phyloP scores from a whole-genome alignment of 2,888 invertebrate species.

The Agriopis marginaria region DNA sequence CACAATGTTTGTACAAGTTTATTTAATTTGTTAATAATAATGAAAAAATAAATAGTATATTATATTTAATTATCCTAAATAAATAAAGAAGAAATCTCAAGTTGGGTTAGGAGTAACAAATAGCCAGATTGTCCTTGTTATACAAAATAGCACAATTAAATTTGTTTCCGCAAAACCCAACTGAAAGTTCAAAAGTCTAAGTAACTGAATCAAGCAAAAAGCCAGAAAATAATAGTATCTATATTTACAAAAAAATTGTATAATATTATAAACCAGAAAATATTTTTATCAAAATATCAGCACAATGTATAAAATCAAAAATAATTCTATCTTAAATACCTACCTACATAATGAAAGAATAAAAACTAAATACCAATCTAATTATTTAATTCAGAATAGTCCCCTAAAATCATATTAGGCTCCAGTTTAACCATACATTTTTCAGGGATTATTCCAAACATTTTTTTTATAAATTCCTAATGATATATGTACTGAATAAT shows the following conservation, averaged over 20 bases:
- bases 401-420: conserved; percentile 62
- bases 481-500: conserved; percentile 64
- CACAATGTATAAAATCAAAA: conserved; percentile 25
- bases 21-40: conserved; percentile 76
- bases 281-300: conserved; percentile 31
- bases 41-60: conserved; percentile 77
- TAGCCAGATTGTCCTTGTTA: conserved; percentile 39
- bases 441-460: conserved; percentile 81
- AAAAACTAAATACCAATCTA: conserved; percentile 45
- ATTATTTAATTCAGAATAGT: conserved; percentile 74
- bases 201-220: conserved; percentile 63
- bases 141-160: conserved; percentile 38
- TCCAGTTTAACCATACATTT: conserved; percentile 49
- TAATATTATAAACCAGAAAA: conserved; percentile 43
- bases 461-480: conserved; percentile 54
- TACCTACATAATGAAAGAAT: conserved; percentile 32
- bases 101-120: conserved; percentile 83
- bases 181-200: conserved; percentile 79
- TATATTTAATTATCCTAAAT: conserved; percentile 73
- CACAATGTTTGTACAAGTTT: conserved; percentile 80
- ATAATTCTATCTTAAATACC: conserved; percentile 24
- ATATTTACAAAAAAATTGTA: conserved; percentile 70
- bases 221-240: conserved; percentile 55
- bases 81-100: conserved; percentile 84
- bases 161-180: conserved; percentile 82